These are phyloP conservation scores for Eupithecia subfuscata DNA, from an alignment of 2,888 invertebrate genomes.

Conservation along the genomic window DNA sequence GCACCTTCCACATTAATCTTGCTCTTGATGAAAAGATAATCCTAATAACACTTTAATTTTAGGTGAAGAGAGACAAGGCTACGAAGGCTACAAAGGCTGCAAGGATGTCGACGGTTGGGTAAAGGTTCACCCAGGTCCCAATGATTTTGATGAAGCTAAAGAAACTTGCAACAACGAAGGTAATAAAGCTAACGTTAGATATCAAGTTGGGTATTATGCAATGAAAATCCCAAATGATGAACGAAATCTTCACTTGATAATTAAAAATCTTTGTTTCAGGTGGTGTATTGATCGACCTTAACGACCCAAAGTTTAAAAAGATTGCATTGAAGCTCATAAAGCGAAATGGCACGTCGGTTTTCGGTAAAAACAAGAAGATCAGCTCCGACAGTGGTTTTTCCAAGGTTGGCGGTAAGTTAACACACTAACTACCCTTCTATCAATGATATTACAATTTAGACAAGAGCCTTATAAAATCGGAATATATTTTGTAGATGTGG, in stretches of 20 bases:
- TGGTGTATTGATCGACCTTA: background rate
- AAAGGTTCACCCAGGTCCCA: slow-evolving; percentile 3
- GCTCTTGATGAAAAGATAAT: background rate
- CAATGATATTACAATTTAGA: background rate
- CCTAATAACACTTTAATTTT: background rate
- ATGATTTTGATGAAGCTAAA: slow-evolving; percentile 3
- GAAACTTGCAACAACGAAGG: background rate
- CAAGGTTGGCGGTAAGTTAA: slow-evolving; percentile 6
- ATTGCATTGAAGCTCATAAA: background rate
- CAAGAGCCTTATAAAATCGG: background rate
- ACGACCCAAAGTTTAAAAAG: background rate
- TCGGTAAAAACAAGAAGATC: background rate
- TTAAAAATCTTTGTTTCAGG: background rate
- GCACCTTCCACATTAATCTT: background rate
- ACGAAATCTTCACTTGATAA: background rate
- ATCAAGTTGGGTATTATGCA: background rate
- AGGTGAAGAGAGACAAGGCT: background rate
- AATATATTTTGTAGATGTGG: background rate
- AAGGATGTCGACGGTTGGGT: slow-evolving; percentile 8
- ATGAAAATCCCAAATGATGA: background rate
- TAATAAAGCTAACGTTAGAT: background rate
- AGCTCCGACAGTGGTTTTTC: background rate
- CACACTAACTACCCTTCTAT: background rate
- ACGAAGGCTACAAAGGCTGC: slow-evolving; percentile 7
- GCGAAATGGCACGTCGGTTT: background rate